Conservation (phyloP, 2,888 invertebrate genomes). For the Lycophotia porphyrea region DNA sequence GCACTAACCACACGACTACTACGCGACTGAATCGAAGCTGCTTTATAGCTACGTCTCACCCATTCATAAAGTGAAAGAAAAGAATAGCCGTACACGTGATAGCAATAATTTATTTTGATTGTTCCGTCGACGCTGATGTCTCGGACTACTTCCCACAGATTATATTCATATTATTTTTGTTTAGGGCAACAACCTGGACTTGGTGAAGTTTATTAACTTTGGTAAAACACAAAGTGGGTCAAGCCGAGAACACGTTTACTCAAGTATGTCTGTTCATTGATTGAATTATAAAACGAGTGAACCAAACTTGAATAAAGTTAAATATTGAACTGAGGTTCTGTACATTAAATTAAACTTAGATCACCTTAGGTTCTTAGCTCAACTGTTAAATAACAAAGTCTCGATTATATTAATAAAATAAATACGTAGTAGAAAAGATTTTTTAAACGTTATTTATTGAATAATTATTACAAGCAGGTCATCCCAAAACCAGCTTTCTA, state of each 20-base stretch:
- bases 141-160: conserved; percentile 86
- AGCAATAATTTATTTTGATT: conserved; percentile 68
- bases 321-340: conserved; percentile 16
- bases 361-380: background rate
- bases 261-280: conserved; percentile 40
- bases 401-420: conserved; percentile 17
- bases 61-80: conserved; percentile 79
- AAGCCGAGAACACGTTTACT: conserved; percentile 44
- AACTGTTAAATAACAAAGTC: conserved; percentile 14
- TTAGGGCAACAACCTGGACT: conserved; percentile 81
- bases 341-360: conserved; percentile 9
- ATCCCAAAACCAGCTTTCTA: conserved; percentile 74
- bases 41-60: conserved; percentile 74
- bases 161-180: conserved; percentile 70
- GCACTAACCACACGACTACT: conserved; percentile 63
- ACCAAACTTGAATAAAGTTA: conserved; percentile 9
- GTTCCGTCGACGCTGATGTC: conserved; percentile 71
- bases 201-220: conserved; percentile 50
- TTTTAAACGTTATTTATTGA: conserved; percentile 35
- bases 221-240: conserved; percentile 54
- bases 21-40: conserved; percentile 43
- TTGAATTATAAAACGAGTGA: conserved; percentile 45
- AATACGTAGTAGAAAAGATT: background rate
- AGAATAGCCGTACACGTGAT: conserved; percentile 72
- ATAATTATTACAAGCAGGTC: conserved; percentile 54